phyloP scores from a whole-genome alignment of 2,888 invertebrate genomes.

The Eilema depressum region DNA sequence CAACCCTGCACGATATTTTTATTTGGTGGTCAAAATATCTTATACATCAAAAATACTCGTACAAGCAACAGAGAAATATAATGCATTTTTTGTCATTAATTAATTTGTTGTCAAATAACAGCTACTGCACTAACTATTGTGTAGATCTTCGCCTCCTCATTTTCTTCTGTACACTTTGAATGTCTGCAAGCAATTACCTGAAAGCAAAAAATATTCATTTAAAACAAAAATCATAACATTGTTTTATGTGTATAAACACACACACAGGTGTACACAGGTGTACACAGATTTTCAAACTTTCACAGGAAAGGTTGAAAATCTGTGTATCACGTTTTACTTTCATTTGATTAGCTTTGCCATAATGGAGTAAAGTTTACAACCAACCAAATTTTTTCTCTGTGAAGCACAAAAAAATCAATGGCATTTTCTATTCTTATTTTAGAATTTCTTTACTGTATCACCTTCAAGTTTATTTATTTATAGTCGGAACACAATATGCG shows the following conservation, averaged over 20 bases:
- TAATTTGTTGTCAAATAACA: not conserved
- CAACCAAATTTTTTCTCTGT: too few species aligned
- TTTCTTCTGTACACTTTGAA: not conserved
- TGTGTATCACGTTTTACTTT: too few species aligned
- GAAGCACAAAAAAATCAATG: too few species aligned
- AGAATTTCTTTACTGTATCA: not conserved
- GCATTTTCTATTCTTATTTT: not conserved
- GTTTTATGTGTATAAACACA: too few species aligned
- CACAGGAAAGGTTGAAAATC: not conserved
- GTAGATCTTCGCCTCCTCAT: not conserved
- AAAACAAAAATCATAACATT: not conserved
- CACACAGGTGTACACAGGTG: too few species aligned
- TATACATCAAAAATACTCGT: too few species aligned
- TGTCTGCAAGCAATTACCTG: not conserved
- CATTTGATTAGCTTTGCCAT: too few species aligned
- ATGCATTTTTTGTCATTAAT: not conserved
- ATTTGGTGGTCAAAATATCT: too few species aligned
- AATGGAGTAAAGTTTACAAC: too few species aligned
- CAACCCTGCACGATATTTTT: too few species aligned
- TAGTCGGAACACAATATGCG: slow-evolving; percentile 2
- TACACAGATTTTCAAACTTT: too few species aligned
- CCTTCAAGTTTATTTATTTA: slow-evolving; percentile 2
- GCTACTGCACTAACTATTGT: not conserved
- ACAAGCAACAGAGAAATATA: too few species aligned
- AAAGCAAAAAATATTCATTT: not conserved